Evolutionary conservation across 1,140 invertebrate species (phyloP).

Genomic region (Drosophila dunni): DNA sequence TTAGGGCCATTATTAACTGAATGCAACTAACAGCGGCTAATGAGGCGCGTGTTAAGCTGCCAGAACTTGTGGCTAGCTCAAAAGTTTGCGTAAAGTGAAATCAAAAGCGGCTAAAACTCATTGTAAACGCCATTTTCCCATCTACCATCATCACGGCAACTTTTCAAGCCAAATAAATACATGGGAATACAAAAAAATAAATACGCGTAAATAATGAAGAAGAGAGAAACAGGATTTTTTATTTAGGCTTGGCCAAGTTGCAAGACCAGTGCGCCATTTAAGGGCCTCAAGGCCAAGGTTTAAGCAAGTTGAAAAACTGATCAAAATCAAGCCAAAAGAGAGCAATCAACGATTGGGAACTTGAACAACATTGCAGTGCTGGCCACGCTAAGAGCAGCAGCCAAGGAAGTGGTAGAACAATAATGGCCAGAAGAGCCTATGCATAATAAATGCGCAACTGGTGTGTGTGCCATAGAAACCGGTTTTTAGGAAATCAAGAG

Average conservation of each 20-base stretch:
- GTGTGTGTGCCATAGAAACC: constrained; percentile 71
- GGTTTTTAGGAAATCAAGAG: constrained; percentile 63
- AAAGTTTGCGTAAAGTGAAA: constrained; percentile 56
- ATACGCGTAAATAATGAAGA: constrained; percentile 14
- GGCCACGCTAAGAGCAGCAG: constrained; percentile 24
- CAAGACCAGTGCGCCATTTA: constrained; percentile 65
- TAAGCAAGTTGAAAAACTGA: constrained; percentile 58
- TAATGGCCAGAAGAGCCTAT: constrained; percentile 49
- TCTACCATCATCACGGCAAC: too few species aligned
- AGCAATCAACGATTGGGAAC: constrained; percentile 35
- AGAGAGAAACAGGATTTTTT: constrained; percentile 48
- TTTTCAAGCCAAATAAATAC: constrained; percentile 14
- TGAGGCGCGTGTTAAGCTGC: constrained; percentile 61
- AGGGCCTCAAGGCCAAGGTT: constrained; percentile 84
- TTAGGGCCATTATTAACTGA: constrained; percentile 24
- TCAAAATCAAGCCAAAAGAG: constrained; percentile 56
- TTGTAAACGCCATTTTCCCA: constrained; percentile 39
- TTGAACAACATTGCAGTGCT: constrained; percentile 20
- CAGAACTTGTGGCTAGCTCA: constrained; percentile 41
- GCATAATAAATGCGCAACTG: constrained; percentile 84
- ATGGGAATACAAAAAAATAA: constrained; percentile 6
- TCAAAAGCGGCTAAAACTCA: constrained; percentile 47
- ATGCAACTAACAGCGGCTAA: constrained; percentile 71
- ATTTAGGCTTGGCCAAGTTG: constrained; percentile 31
- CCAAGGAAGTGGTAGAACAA: constrained; percentile 57